A percentile compares a stretch with the other conserved stretches of the same genome.
Conservation (phyloP, 2,113 vertebrate genomes). For the Chroicocephalus ridibundus region DNA sequence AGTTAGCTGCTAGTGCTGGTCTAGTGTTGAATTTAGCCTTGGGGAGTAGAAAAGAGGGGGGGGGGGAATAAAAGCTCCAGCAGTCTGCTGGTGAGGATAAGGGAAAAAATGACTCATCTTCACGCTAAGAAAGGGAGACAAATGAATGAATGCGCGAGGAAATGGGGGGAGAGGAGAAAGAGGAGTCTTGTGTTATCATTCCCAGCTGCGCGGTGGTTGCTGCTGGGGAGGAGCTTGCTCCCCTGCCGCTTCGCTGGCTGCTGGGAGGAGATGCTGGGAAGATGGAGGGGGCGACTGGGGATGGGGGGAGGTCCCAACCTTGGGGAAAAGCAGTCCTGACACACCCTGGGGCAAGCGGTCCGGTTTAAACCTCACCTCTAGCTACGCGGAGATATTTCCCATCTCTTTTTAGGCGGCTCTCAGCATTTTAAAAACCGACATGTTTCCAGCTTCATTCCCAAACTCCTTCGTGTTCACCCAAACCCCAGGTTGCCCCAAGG, state of each 20-base stretch:
- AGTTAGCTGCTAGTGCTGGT: not conserved
- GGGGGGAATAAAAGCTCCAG: not conserved
- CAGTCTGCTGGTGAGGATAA: not conserved
- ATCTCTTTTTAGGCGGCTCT: not conserved
- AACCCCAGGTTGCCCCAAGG: not conserved
- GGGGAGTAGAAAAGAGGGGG: not conserved
- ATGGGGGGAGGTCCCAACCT: not conserved
- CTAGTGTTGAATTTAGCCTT: not conserved
- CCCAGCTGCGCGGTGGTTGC: not conserved
- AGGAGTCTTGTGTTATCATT: not conserved
- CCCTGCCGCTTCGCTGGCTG: not conserved
- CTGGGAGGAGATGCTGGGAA: not conserved
- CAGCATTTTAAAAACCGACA: not conserved
- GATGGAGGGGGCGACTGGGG: not conserved
- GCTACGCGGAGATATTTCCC: not conserved
- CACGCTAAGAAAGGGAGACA: not conserved
- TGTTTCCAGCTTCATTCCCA: not conserved
- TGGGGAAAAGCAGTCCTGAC: rapidly evolving
- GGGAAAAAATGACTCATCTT: slow-evolving; percentile 36
- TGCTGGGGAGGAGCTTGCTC: not conserved
- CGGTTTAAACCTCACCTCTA: not conserved
- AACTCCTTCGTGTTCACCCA: rapidly evolving
- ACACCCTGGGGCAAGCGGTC: not conserved
- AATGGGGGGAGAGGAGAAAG: slow-evolving; percentile 5
- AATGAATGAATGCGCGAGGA: slow-evolving; percentile 34